Base-by-base conservation (phyloP, 2,888 invertebrate species). In the Monochamus alternatus region DNA sequence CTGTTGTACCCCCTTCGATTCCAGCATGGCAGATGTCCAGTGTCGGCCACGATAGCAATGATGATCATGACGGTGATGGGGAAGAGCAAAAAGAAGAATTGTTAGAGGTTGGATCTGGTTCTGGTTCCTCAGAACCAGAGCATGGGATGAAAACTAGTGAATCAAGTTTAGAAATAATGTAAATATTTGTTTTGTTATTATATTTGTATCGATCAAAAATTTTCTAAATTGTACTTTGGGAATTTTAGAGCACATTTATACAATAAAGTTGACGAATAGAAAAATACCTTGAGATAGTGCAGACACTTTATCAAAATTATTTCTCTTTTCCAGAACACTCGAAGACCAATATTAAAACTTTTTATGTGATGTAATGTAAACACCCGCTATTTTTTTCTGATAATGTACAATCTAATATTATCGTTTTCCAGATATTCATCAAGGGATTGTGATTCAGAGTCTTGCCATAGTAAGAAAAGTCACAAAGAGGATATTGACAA, bases 11-110 rank as follows among this genome's bases (percentile, higher is more conserved):
- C 0, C 92, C 93, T 1, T 94, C 95, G 0, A 95, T 96, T 82
- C 95, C 96, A 30, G 92, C 94, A 12, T 96, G 96, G 96, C 95
- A 96, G 87, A 89, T 95, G 75, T 92, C 92, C 67, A 91, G 94
- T 84, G 90, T 92, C 86, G 89, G 91, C 87, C 89, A 90, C 1
- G 84, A 80, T 62, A 83, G 84, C 59, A 87, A 87, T 74, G 89
- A 89, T 73, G 90, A 89, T 71, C 89, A 89, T 0, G 88, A 88
- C 70, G 84, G 82, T 8, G 88, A 88, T 77, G 47, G 62, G 81
- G 80, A 86, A 64, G 91, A 91, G 80, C 91, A 92, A 76, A 91
- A 93, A 55, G 91, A 91, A 0, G 92, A 93, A 84, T 87, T 88
- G 68, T 81, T 89, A 47, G 85, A 89, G 78, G 81, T 89, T 62